A percentile compares a stretch with the other conserved stretches of the same genome.
These are phyloP conservation scores for Oryzias dopingdopingensis DNA, from an alignment of 2,797 vertebrate genomes.

Conservation along the genomic window DNA sequence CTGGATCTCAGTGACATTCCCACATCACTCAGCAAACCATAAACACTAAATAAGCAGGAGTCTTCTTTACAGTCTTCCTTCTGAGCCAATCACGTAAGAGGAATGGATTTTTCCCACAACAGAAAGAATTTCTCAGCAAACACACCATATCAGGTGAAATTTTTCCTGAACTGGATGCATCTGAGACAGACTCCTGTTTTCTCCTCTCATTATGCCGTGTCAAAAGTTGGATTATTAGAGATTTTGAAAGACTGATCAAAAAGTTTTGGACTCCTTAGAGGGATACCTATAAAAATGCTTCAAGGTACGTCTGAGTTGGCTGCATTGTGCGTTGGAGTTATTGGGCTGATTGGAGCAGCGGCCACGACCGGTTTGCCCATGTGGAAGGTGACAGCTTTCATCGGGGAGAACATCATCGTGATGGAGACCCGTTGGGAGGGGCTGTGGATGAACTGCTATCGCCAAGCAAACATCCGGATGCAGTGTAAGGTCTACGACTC, in stretches of 20 bases:
- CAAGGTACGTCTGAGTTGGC: constrained; percentile 74
- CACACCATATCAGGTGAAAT: constrained; percentile 14
- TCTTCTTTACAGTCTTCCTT: constrained; percentile 56
- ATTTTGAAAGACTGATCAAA: constrained; percentile 15
- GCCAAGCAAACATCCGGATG: constrained; percentile 83
- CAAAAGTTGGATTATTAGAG: too few species aligned
- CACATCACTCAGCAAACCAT: constrained; percentile 37
- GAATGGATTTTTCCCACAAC: constrained; percentile 63
- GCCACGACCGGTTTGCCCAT: constrained; percentile 89
- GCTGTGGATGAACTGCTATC: constrained; percentile 91
- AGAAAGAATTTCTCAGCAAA: constrained; percentile 34
- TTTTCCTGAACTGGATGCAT: background rate
- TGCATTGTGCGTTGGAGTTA: constrained; percentile 67
- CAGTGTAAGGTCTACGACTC: constrained; percentile 92
- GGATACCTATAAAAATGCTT: constrained; percentile 68
- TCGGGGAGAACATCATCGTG: constrained; percentile 87
- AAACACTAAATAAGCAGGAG: constrained; percentile 70
- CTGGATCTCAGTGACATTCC: constrained; percentile 17
- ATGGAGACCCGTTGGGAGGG: constrained; percentile 93
- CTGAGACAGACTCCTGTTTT: background rate
- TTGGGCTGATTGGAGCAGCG: constrained; percentile 83
- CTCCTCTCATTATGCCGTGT: background rate
- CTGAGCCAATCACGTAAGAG: constrained; percentile 64
- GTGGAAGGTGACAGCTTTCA: constrained; percentile 93
- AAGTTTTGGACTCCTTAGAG: constrained; percentile 15